A percentile compares a stretch with the other conserved stretches of the same genome.
phyloP scores from a whole-genome alignment of 1,140 invertebrate genomes.

The Scaptomyza montana region DNA sequence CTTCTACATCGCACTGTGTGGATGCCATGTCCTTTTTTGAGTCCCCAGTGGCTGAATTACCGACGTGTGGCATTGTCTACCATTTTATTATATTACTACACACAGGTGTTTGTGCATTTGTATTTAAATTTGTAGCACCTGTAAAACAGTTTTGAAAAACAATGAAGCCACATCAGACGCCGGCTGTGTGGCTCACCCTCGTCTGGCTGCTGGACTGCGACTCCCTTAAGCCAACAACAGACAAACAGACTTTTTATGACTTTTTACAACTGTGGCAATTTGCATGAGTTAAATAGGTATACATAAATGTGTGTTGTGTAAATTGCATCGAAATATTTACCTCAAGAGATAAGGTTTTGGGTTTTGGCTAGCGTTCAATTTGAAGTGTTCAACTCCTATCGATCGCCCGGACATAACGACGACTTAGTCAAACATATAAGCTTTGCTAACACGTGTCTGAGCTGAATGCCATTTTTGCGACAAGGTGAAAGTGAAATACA shows the following conservation, averaged over 20 bases:
- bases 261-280: constrained; percentile 5
- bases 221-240: constrained; percentile 5
- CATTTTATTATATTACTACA: constrained; percentile 78
- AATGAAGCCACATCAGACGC: constrained; percentile 67
- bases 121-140: constrained; percentile 81
- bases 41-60: constrained; percentile 47
- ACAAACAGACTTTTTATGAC: constrained; percentile 22
- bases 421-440: constrained; percentile 10
- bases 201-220: constrained; percentile 17
- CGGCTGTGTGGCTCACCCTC: constrained; percentile 26
- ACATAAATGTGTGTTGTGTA: constrained; percentile 55
- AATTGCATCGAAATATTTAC: constrained; percentile 71
- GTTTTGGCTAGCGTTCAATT: constrained; percentile 19
- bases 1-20: constrained; percentile 24
- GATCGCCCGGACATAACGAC: constrained; percentile 42
- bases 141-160: constrained; percentile 73
- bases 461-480: constrained; percentile 1
- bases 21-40: background rate
- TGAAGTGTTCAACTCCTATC: constrained; percentile 38
- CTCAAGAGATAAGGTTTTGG: constrained; percentile 64
- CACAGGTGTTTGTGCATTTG: constrained; percentile 73
- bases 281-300: constrained; percentile 72
- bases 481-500: constrained; percentile 4
- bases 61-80: constrained; percentile 63
- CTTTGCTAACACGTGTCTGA: constrained; percentile 39